Evolutionary conservation across 2,797 vertebrate species (phyloP).

Genomic region (Schizothorax lantsangensis): DNA sequence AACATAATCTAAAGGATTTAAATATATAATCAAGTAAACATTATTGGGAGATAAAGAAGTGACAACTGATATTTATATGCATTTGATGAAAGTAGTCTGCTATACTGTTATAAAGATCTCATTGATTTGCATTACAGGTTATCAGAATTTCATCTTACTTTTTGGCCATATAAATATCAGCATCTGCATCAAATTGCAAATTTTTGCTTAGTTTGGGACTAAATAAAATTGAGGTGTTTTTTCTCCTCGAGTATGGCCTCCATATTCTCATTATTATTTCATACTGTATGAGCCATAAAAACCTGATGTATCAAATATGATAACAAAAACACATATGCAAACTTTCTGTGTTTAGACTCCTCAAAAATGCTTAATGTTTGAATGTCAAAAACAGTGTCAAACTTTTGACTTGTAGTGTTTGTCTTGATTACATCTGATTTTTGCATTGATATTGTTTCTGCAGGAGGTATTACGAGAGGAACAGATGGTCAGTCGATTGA

Average conservation of each 20-base stretch:
- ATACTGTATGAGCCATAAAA: constrained; percentile 2
- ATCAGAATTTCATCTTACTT: not conserved
- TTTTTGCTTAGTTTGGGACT: not conserved
- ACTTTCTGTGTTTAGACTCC: not conserved
- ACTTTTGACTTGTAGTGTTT: not conserved
- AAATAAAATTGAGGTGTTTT: not conserved
- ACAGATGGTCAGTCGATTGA: constrained; percentile 86
- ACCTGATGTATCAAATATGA: not conserved
- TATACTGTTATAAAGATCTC: not conserved
- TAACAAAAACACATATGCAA: not conserved
- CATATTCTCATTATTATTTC: not conserved
- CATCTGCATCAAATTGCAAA: not conserved
- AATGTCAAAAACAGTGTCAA: not conserved
- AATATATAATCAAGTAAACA: not conserved
- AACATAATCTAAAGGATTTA: not conserved
- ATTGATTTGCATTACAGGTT: too few species aligned
- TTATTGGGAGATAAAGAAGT: not conserved
- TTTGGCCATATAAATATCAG: not conserved
- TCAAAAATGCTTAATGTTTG: not conserved
- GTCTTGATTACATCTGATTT: not conserved
- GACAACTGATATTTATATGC: not conserved
- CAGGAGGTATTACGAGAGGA: constrained; percentile 86
- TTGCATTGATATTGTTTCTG: not conserved
- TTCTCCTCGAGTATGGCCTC: not conserved
- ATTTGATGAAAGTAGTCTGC: not conserved